Evolutionary conservation across 2,888 invertebrate genomes (phyloP), one percentile per base, ranked within the genome.

Genomic region (Argyra leucocephala): DNA sequence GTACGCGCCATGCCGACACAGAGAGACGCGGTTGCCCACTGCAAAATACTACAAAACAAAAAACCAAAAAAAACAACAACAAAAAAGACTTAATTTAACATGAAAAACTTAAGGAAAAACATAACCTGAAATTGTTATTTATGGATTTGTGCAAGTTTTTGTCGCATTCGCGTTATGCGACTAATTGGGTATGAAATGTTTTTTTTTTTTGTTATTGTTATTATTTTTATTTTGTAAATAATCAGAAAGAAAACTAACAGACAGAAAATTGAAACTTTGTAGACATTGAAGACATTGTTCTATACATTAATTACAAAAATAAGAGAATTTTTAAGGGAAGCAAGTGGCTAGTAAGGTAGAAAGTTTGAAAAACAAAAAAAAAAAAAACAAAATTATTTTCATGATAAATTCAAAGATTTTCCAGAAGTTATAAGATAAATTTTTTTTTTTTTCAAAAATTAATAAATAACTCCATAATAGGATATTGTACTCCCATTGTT

Each of bases 111-210:
- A 48, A 48, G 48, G 48, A 48, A 48, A 48, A 48, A 48, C 48
- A 48, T 48, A 48, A 48, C 48, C 48, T 48, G 48, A 48, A 48
- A 48, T 59, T 22, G 74, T 76, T 76, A 76, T 76, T 76, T 77
- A 76, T 77, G 77, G 77, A 75, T 77, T 73, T 75, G 76, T 76
- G 74, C 76, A 75, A 76, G 74, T 76, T 76, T 76, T 76, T 76
- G 76, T 59, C 76, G 75, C 75, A 75, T 76, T 75, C 76, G 77
- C 76, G 76, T 75, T 77, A 75, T 76, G 75, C 77, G 77, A 76
- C 76, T 76, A 76, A 76, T 76, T 76, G 76, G 76, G 77, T 76
- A 76, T 76, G 76, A 76, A 76, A 48, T 48, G 48, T 48, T 48
- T 9, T 12, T 15, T 48, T 15, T 48, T 48, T 48, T 48, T 48